Percentiles rank a stretch among this genome's conserved stretches.
These are phyloP conservation scores for Drosophila parthenogenetica DNA, from an alignment of 2,888 invertebrate genomes.

Conservation along the genomic window DNA sequence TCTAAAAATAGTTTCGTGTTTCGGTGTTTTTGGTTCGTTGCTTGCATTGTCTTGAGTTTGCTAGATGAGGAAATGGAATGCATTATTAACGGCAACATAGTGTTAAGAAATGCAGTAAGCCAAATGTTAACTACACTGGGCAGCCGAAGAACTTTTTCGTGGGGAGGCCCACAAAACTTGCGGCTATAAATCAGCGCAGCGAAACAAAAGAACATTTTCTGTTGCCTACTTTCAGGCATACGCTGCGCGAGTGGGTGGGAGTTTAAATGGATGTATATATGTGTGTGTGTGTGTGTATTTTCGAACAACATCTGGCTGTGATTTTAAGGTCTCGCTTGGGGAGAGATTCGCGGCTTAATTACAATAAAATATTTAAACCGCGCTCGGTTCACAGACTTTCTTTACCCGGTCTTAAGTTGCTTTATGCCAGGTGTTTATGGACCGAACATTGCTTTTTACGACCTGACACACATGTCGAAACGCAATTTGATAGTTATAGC, in stretches of 20 bases:
- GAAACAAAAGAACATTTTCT: slow-evolving; percentile 45
- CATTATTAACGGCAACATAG: slow-evolving; percentile 76
- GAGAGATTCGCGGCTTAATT: slow-evolving; percentile 75
- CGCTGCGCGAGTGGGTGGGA: background rate
- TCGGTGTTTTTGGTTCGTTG: slow-evolving; percentile 18
- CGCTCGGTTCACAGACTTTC: slow-evolving; percentile 13
- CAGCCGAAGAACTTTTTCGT: slow-evolving; percentile 24
- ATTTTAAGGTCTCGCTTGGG: slow-evolving; percentile 55
- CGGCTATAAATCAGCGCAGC: slow-evolving; percentile 62
- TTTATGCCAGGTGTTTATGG: slow-evolving; percentile 60
- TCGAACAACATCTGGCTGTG: slow-evolving; percentile 40
- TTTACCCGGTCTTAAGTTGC: slow-evolving; percentile 14
- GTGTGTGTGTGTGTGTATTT: slow-evolving; percentile 9
- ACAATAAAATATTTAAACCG: slow-evolving; percentile 75
- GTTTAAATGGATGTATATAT: background rate
- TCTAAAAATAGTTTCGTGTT: background rate
- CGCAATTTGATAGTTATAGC: slow-evolving; percentile 77
- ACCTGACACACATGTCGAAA: slow-evolving; percentile 64
- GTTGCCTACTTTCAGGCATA: slow-evolving; percentile 21
- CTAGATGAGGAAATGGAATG: slow-evolving; percentile 23
- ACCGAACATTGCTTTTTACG: slow-evolving; percentile 55
- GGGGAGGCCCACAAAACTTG: slow-evolving; percentile 50
- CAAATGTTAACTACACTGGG: slow-evolving; percentile 67
- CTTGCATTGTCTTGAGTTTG: slow-evolving; percentile 44
- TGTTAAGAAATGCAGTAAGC: slow-evolving; percentile 75